Base-by-base conservation (phyloP, 2,113 vertebrate species). In the Gobius niger region DNA sequence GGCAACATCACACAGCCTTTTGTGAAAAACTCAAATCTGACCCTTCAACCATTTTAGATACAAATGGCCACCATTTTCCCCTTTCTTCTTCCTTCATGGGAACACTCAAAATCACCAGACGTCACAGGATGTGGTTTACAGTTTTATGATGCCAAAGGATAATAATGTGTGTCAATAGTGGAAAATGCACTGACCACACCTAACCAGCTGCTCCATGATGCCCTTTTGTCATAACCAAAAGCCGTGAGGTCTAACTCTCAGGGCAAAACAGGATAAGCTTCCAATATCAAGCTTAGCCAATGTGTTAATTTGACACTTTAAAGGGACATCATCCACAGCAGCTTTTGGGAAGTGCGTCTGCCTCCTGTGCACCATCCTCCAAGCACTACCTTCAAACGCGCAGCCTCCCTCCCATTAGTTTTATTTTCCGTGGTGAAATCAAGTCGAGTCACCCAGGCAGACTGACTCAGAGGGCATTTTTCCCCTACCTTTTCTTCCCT, bases 401-500 rank as follows among this genome's bases (percentile, higher is more conserved):
- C 56, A 77, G 44, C 6, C 16, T 41, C 51, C 47, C 59, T 46
- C 7, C 34, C 52, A 61, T 72, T 66, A 67, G 60, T 56, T 57
- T 59, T 47, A 18, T 53, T 50, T 3, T 19, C 44, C 12, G 44
- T 10, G 8, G 15, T 19, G 42, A 47, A 60, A 63, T 46, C 66
- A 73, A 65, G 65, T 51, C 51, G 56, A 77, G 65, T 84, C 73
- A 78, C 67, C 70, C 68, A 76, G 42, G n/a, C 63, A 72, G 63
- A 57, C 67, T 75, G 73, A 72, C 56, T 6, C 70, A 54, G 52
- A 54, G 52, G 24, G 7, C 77, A 41, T 53, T 68, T 72, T 78
- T 85, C 81, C 67, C 79, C 75, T 68, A 24, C 10, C 54, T 9
- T 44, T 57, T 64, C 57, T 71, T 71, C 57, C 62, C 79, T 84